Evolutionary conservation across 2,113 vertebrate genomes (phyloP), one percentile per base, ranked within the genome.

Genomic region (Oryzias woworae): DNA sequence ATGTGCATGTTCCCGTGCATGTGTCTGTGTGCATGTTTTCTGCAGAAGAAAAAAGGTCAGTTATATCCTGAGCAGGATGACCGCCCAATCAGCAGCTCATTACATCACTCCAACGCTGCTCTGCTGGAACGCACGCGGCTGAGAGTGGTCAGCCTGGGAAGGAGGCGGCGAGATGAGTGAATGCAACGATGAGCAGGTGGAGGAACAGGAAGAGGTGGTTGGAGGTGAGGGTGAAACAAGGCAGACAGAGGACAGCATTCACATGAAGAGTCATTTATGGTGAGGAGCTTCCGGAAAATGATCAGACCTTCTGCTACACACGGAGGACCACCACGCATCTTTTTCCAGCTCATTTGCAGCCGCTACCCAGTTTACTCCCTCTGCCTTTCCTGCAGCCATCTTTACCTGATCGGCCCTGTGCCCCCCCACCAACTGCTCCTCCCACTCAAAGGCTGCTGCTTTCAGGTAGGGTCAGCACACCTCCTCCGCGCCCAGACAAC

Each of bases 71-170:
- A 76, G 62, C 67, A 42, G 75, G 63, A 71, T 51, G n/a, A 55
- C 48, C 71, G 75, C 61, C 63, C 69, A 82, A 69, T 83, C 59
- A 80, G 71, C 73, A 74, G 14, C 73, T 69, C 68, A 85, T 88
- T 75, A 87, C 76, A 69, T 84, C 69, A 66, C 57, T 75, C 71
- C 59, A 67, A 58, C 58, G 66, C 20, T 3, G 42, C 54, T 73
- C 64, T 66, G 49, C 67, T 66, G 62, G 70, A 80, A 70, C n/a
- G n/a, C 36, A 17, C 58, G 26, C 68, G 55, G 67, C 55, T 20
- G 65, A 42, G 49, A 53, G 26, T 18, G 59, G 46, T 56, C 58
- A 57, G 26, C 24, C 24, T 4, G 13, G 58, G 22, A 0, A 15
- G 14, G 13, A 10, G n/a, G 6, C 60, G 24, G 31, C 23, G 59